Percentiles rank a stretch among this genome's conserved stretches.
Evolutionary conservation across 2,888 invertebrate species (phyloP).

Genomic region (Erebia palarica): DNA sequence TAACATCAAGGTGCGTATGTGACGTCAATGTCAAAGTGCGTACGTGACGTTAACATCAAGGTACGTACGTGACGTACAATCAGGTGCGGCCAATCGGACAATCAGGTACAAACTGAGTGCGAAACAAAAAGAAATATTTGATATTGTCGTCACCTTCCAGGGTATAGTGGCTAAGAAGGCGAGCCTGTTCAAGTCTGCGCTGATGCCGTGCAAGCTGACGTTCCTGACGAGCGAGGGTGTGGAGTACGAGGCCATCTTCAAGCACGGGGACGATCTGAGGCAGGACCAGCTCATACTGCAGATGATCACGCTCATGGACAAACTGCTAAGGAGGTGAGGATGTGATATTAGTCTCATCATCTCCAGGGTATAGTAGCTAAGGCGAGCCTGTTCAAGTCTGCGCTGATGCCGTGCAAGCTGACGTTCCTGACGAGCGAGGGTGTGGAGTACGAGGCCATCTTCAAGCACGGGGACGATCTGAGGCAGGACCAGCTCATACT

Average conservation of each 20-base stretch:
- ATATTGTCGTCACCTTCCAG: slow-evolving; percentile 30
- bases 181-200: slow-evolving; percentile 96
- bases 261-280: slow-evolving; percentile 97
- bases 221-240: slow-evolving; percentile 91
- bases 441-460: slow-evolving; percentile 95
- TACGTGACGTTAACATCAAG: too few relatives aligned
- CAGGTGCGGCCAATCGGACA: too few relatives aligned
- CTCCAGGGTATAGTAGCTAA: slow-evolving; percentile 94
- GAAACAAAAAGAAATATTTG: too few relatives aligned
- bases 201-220: slow-evolving; percentile 96
- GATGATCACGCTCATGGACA: too few relatives aligned
- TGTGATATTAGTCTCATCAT: too few relatives aligned
- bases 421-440: slow-evolving; percentile 93
- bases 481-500: slow-evolving; percentile 98
- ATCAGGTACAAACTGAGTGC: too few relatives aligned
- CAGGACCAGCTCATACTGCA: slow-evolving; percentile 98
- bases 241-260: slow-evolving; percentile 97
- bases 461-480: slow-evolving; percentile 98
- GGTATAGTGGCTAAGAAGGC: slow-evolving; percentile 95
- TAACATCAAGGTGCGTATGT: slow-evolving; percentile 54
- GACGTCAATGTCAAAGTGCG: too few relatives aligned
- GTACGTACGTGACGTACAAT: too few relatives aligned
- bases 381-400: slow-evolving; percentile 97
- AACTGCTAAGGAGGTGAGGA: too few relatives aligned
- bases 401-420: slow-evolving; percentile 95